Base-by-base conservation (phyloP, 2,797 vertebrate species). In the Siniperca scherzeri region DNA sequence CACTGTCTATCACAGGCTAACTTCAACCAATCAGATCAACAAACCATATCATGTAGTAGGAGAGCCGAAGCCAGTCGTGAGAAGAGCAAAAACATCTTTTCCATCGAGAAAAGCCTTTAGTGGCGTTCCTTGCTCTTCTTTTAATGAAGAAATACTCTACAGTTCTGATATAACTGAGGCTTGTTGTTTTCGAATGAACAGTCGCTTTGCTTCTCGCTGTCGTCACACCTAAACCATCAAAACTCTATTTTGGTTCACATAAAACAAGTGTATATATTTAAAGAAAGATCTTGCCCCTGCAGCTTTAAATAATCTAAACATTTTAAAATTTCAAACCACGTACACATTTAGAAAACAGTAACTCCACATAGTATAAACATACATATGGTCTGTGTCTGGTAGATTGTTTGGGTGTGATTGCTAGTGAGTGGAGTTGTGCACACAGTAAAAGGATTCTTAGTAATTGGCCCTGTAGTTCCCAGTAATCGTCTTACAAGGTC, bases 401-500 rank as follows among this genome's bases (percentile, higher is more conserved):
- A 75, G 82, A 87, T 81, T 88, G 83, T 84, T 84, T 83, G n/a
- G 53, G 36, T 82, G 74, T 80, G 57, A 77, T 21, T 81, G 68
- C 42, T 60, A 11, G n/a, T 38, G 77, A 76, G 53, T 59, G 48
- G 66, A 71, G 30, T 79, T 66, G 38, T 60, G 44, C 53, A 70
- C 25, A 44, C 14, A 50, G 55, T 70, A 76, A 84, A 77, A 71
- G 36, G 33, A 70, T 69, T 67, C 46, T 83, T 65, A 57, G 72
- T 87, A 87, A 83, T 73, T 81, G 78, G 77, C 25, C n/a, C 57
- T 21, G n/a, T 33, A 68, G 70, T 61, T 87, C 87, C 57, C 67
- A 61, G 17, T 94, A 94, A 95, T 93, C 94, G 71, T 65, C 91
- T 94, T 90, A 91, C 0, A 59, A 83, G 91, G 87, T 92, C 87